These are phyloP conservation scores for Rynchops niger DNA, from an alignment of 2,113 vertebrate genomes.

Conservation along the genomic window DNA sequence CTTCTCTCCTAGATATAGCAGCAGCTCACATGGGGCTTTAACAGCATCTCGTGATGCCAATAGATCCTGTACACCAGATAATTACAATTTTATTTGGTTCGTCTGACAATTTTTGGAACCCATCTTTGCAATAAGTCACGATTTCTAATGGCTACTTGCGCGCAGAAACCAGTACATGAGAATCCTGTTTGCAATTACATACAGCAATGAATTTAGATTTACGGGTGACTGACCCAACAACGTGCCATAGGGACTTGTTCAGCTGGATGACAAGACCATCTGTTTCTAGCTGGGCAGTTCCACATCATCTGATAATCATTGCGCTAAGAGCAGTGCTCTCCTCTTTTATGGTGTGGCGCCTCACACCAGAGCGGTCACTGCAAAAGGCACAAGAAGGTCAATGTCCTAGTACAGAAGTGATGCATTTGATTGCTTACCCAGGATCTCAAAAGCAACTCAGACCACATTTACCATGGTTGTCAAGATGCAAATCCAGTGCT, in stretches of 20 bases:
- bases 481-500: neutral
- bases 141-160: neutral
- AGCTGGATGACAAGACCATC: neutral
- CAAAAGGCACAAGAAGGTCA: neutral
- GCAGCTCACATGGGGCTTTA: neutral
- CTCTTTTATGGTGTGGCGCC: neutral
- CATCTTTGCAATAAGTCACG: neutral
- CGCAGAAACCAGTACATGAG: rapidly evolving
- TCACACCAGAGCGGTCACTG: neutral
- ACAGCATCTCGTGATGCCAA: neutral
- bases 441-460: neutral
- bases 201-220: neutral
- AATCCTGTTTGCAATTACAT: neutral
- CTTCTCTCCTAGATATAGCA: neutral
- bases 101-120: neutral
- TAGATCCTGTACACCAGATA: neutral
- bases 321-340: neutral
- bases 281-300: neutral
- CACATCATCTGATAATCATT: neutral
- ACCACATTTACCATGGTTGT: neutral
- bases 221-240: neutral
- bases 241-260: neutral
- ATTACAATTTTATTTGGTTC: neutral
- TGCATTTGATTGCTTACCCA: neutral
- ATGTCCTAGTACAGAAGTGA: neutral